These are phyloP conservation scores for Chloebia gouldiae DNA, from an alignment of 2,113 vertebrate species.

Conservation along the genomic window DNA sequence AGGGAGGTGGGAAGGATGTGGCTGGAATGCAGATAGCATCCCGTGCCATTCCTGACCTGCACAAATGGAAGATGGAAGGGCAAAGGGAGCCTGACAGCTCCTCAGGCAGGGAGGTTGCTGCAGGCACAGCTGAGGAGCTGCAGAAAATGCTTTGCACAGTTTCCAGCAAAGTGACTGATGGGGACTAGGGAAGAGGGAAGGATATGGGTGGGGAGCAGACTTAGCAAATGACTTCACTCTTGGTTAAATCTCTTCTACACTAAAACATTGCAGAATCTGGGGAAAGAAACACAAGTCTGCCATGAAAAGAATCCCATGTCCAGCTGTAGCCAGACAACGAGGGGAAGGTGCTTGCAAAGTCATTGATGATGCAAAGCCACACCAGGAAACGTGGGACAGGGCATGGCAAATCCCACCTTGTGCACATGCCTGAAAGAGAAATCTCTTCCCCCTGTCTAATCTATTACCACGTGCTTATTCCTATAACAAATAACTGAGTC, in stretches of 20 bases:
- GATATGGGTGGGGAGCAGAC: not conserved
- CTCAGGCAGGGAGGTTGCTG: not conserved
- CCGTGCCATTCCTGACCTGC: not conserved
- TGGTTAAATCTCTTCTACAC: not conserved
- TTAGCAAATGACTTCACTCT: not conserved
- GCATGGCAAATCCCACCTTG: not conserved
- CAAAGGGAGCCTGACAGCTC: not conserved
- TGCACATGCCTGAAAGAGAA: not conserved
- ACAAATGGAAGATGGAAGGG: not conserved
- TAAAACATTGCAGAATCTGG: not conserved
- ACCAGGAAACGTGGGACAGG: not conserved
- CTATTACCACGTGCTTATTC: slow-evolving; percentile 39
- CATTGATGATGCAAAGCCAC: not conserved
- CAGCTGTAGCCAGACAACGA: not conserved
- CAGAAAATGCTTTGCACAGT: not conserved
- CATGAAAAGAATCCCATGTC: not conserved
- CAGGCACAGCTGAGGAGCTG: not conserved
- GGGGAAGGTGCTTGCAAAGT: not conserved
- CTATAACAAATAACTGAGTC: slow-evolving; percentile 62
- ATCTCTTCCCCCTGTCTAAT: not conserved
- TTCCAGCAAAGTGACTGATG: not conserved
- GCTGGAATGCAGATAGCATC: not conserved
- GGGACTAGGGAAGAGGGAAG: not conserved
- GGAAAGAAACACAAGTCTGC: not conserved
- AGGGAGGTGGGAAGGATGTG: not conserved